A percentile compares a stretch with the other conserved stretches of the same genome.
phyloP scores from a whole-genome alignment of 1,140 invertebrate species.

The Anadara kagoshimensis region DNA sequence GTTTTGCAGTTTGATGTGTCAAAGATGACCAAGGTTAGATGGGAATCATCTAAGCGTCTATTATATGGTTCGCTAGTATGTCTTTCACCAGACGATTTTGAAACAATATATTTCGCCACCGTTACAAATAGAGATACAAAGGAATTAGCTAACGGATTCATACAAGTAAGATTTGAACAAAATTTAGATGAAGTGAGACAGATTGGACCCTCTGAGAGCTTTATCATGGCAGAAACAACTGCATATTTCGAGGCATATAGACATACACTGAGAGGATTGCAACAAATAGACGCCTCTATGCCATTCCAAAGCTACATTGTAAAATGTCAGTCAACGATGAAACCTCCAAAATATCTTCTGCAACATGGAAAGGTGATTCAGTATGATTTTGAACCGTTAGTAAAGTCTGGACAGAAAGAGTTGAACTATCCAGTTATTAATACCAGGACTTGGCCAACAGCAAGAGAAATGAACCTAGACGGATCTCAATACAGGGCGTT shows the following conservation, averaged over 20 bases:
- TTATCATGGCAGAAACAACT: conserved; percentile 74
- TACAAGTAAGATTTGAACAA: conserved; percentile 70
- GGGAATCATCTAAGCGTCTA: conserved; percentile 77
- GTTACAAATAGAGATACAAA: conserved; percentile 78
- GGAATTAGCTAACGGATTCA: conserved; percentile 52
- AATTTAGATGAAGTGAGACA: conserved; percentile 11
- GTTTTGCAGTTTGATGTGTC: conserved; percentile 60
- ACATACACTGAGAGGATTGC: conserved; percentile 72
- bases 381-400: conserved; percentile 46
- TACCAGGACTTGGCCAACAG: conserved; percentile 55
- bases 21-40: conserved; percentile 59
- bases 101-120: conserved; percentile 80
- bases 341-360: conserved; percentile 53
- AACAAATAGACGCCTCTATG: conserved; percentile 64
- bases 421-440: conserved; percentile 32
- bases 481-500: conserved; percentile 74
- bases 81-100: conserved; percentile 82
- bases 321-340: conserved; percentile 44
- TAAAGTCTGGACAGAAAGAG: conserved; percentile 12
- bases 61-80: conserved; percentile 83
- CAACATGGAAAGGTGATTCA: neutral
- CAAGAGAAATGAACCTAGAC: conserved; percentile 67
- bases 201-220: conserved; percentile 33
- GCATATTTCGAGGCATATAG: conserved; percentile 76
- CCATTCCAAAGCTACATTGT: conserved; percentile 69